Evolutionary conservation across 1,140 invertebrate species (phyloP), one percentile per base, ranked within the genome.

Genomic region (Papilio xuthus): DNA sequence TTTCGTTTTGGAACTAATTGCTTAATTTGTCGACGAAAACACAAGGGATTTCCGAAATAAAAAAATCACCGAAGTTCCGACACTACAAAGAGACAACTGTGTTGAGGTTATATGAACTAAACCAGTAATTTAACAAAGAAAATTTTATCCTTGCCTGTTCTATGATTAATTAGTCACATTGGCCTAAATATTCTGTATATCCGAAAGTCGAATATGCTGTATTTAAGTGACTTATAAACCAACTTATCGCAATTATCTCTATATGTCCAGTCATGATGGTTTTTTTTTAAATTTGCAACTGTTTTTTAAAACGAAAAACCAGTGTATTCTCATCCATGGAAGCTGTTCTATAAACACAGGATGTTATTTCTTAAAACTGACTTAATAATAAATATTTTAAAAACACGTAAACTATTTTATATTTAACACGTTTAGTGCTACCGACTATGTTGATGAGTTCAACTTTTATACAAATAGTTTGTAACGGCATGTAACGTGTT

Each of bases 1-100:
- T 72, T 42, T 47, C 71, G 18, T 47, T 44, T 47, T 26, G 42
- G 71, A 4, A 47, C 42, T 26, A 72, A 72, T 42, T 13, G 42
- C 37, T 47, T 50, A 72, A 72, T 72, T 72, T 47, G 71, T 72
- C 42, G 70, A 23, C 20, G 42, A 26, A 72, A 72, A 26, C 71
- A 10, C 71, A 7, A 67, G 60, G 60, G 60, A 42, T 23, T 72
- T n/a, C 8, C 42, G 12, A 72, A 26, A 53, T 53, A 20, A 72
- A 72, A 72, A 47, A 18, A 26, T 72, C 18, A 47, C 20, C 47
- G 6, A 72, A 72, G 71, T 72, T 72, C 20, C 47, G 41, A 72
- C 42, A 41, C 28, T 47, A 44, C 47, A 42, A 71, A 72, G n/a
- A 47, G 23, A 20, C 32, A 47, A 44, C 26, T 44, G 41, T 63